Base-by-base conservation (phyloP, 1,140 invertebrate genomes). In the Holcopasites calliopsidis region DNA sequence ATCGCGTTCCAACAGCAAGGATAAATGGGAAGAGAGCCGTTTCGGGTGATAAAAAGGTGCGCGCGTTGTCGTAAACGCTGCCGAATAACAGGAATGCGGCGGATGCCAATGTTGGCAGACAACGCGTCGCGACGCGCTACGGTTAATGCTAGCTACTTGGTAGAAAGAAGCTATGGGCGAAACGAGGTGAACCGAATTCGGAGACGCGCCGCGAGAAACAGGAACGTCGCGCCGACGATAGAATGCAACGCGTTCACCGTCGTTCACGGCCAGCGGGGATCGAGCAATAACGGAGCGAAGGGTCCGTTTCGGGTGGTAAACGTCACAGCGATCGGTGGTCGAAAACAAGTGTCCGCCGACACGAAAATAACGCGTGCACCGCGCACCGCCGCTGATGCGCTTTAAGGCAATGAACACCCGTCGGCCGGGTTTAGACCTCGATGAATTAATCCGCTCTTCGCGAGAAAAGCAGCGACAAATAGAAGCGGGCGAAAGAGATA, bases 291-390 rank as follows among this genome's bases (percentile, higher is more conserved):
- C 16, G 18, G 4, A 52, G 13, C 11, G 28, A 31, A 28, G 28
- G 21, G 4, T 3, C 7, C 10, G n/a, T 23, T 13, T 2, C 26
- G 28, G 66, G 18, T n/a, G n/a, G 3, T 21, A 26, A 42, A 3
- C n/a, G 44, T 47, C 54, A 26, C 21, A 26, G 21, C 44, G 44
- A 35, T 18, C 44, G 49, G 50, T 47, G 49, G 72, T 54, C 44
- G 60, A 61, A 54, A 74, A 71, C 69, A 64, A 68, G 65, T 68
- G 78, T n/a, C n/a, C n/a, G 58, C 52, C 58, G 38, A 73, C 28
- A 44, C 66, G 33, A 52, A 73, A 49, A 58, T 81, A 75, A 78
- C 64, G 65, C 55, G 57, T 64, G 62, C 23, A 31, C 33, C 28
- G 38, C 26, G 40, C 16, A 18, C 50, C 35, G 31, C 47, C 18